Evolutionary conservation across 2,113 vertebrate species (phyloP).

Genomic region (Psittacara wagleri): DNA sequence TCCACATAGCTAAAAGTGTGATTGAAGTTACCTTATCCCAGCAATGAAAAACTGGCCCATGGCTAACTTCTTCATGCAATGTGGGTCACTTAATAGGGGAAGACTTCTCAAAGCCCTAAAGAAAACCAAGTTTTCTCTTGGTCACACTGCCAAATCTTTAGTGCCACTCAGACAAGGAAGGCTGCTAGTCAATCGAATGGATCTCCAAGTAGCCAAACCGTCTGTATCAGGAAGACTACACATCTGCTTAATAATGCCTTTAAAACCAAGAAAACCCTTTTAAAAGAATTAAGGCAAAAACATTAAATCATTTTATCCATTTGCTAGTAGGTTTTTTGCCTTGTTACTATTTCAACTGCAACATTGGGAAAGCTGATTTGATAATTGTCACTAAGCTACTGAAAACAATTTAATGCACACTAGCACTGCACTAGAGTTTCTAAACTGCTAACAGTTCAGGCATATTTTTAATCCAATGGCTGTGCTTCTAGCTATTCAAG

Average conservation of each 20-base stretch:
- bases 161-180: not conserved
- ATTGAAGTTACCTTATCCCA: not conserved
- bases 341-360: not conserved
- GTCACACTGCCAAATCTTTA: not conserved
- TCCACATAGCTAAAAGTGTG: not conserved
- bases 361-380: not conserved
- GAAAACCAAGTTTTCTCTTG: not conserved
- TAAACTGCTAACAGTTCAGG: fast-evolving
- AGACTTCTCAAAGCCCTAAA: not conserved
- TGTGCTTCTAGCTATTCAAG: not conserved
- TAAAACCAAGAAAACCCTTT: not conserved
- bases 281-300: not conserved
- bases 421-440: not conserved
- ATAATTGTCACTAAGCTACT: not conserved
- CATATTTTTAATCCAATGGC: not conserved
- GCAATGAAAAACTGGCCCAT: not conserved
- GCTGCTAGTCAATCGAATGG: not conserved
- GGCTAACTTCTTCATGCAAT: not conserved
- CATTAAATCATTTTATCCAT: not conserved
- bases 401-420: not conserved
- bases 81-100: not conserved
- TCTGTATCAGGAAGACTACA: not conserved
- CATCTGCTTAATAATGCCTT: not conserved
- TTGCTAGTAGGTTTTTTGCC: not conserved
- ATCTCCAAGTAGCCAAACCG: not conserved